Evolutionary conservation across 2,113 vertebrate genomes (phyloP), one percentile per base, ranked within the genome.

Genomic region (Rhabdomys dilectus): DNA sequence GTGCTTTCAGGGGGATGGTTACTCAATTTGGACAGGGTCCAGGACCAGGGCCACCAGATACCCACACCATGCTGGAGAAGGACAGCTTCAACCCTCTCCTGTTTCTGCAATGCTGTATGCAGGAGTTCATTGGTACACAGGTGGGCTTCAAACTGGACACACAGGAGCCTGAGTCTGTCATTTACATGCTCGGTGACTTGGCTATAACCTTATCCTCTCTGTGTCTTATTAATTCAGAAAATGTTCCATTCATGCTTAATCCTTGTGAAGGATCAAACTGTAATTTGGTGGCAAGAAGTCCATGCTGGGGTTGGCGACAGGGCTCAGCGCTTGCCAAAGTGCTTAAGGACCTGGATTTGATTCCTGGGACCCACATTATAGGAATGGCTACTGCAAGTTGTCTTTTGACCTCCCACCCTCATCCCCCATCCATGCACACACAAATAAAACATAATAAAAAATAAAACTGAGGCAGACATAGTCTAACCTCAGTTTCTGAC

Each of bases 191-290:
- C 29, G 80, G 93, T 77, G 95, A 82, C 85, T 60, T 78, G 66
- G 58, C 31, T 42, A 56, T 77, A n/a, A 72, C 34, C 73, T 96
- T 58, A 92, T 29, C 77, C 31, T 94, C 81, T 92, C 91, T 93
- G 94, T 56, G 66, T 48, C 66, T 96, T 58, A 76, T 81, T 94
- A 91, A 95, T 93, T 87, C 76, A 70, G 92, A 95, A 87, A 96
- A 90, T 4, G 22, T 16, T 62, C 78, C 84, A 22, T 53, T 24
- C 31, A 72, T 29, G 19, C 19, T 39, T 39, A n/a, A 62, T 21
- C 17, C 34, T 73, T 42, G 76, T 60, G 12, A 91, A 91, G 66
- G 60, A 70, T 88, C 60, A 45, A 42, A 11, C 16, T 73, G 75
- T 45, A 78, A 87, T 56, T 89, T 11, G 4, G 60, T 80, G 85